phyloP scores from a whole-genome alignment of 2,888 invertebrate genomes.

The Clusia tigrina region DNA sequence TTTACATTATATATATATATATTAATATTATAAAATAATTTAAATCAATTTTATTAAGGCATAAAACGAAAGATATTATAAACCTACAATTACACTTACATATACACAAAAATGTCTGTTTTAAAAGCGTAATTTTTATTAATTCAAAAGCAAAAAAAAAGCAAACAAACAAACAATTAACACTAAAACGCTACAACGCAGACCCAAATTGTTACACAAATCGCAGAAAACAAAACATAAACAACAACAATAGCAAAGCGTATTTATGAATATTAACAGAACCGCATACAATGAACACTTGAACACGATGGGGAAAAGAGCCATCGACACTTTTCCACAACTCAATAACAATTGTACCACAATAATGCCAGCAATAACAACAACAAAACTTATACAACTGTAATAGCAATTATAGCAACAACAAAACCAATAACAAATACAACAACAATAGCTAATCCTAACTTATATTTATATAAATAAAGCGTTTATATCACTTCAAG shows the following conservation, averaged over 20 bases:
- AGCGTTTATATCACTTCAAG: conserved; percentile 39
- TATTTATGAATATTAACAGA: too few species aligned
- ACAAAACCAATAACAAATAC: conserved; percentile 17
- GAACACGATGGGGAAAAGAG: too few species aligned
- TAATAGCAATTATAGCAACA: background rate
- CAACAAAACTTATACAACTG: too few species aligned
- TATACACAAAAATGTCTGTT: background rate
- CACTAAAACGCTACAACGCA: background rate
- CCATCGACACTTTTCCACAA: too few species aligned
- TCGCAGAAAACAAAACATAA: too few species aligned
- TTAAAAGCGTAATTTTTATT: background rate
- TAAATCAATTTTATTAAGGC: conserved; percentile 44
- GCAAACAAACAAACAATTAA: background rate
- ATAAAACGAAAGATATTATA: conserved; percentile 30
- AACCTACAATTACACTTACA: too few species aligned
- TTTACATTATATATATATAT: conserved; percentile 43
- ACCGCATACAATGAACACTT: too few species aligned
- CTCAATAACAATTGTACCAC: too few species aligned
- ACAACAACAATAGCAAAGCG: too few species aligned
- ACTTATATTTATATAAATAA: conserved; percentile 32
- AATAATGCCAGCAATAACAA: too few species aligned
- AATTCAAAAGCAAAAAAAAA: background rate
- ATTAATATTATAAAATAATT: conserved; percentile 43
- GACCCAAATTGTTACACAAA: too few species aligned
- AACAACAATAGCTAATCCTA: conserved; percentile 45